Percentiles rank a stretch among this genome's conserved stretches.
These are phyloP conservation scores for Oithona nana DNA, from an alignment of 2,888 invertebrate genomes.

Conservation along the genomic window DNA sequence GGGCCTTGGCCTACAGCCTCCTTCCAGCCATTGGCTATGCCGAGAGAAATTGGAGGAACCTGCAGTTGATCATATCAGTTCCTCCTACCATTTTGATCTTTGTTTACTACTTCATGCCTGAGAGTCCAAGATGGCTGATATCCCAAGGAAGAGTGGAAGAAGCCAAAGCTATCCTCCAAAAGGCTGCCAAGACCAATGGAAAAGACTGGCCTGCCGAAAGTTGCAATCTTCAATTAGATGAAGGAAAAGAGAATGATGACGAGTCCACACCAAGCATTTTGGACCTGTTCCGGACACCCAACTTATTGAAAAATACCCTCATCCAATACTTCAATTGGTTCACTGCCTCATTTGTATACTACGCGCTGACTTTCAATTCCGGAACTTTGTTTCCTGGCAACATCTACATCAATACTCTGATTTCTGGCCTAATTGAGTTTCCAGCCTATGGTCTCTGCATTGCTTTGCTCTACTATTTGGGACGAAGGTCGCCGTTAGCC, in stretches of 20 bases:
- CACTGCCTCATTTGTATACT: slow-evolving; percentile 22
- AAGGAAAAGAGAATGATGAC: background rate
- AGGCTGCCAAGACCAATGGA: slow-evolving; percentile 10
- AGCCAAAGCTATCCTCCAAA: background rate
- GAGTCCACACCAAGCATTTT: background rate
- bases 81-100: slow-evolving; percentile 16
- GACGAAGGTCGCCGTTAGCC: slow-evolving; percentile 20
- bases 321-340: slow-evolving; percentile 20
- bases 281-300: slow-evolving; percentile 8
- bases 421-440: slow-evolving; percentile 21
- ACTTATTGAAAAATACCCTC: slow-evolving; percentile 17
- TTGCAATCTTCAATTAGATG: background rate
- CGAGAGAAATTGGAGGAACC: slow-evolving; percentile 19
- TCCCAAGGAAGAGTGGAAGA: background rate
- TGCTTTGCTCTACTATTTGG: slow-evolving; percentile 17
- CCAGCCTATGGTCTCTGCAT: slow-evolving; percentile 19
- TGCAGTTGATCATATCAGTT: slow-evolving; percentile 19
- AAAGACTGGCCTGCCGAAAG: background rate
- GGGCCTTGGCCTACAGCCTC: slow-evolving; percentile 20
- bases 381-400: slow-evolving; percentile 20
- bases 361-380: slow-evolving; percentile 22
- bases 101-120: slow-evolving; percentile 18
- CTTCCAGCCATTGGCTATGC: slow-evolving; percentile 19
- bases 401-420: slow-evolving; percentile 21
- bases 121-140: slow-evolving; percentile 18